A percentile compares a stretch with the other conserved stretches of the same genome.
These are phyloP conservation scores for Pangasius djambal DNA, from an alignment of 2,797 vertebrate species.

Conservation along the genomic window DNA sequence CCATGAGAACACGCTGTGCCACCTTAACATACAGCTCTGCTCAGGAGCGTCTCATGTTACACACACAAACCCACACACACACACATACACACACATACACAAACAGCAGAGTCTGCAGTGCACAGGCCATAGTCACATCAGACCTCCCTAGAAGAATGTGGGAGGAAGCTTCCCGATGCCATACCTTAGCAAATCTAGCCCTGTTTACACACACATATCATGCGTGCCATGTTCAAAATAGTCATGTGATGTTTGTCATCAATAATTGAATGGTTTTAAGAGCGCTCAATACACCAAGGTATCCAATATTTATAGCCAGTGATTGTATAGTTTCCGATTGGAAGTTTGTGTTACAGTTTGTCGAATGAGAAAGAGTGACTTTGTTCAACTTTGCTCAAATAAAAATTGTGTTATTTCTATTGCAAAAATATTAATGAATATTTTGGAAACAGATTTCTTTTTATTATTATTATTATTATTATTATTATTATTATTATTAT, in stretches of 20 bases:
- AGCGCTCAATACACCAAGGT: conserved; percentile 15
- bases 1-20: conserved; percentile 67
- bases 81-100: conserved; percentile 33
- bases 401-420: not conserved
- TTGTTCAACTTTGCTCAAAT: not conserved
- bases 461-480: not conserved
- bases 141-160: conserved; percentile 46
- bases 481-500: too few species aligned
- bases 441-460: not conserved
- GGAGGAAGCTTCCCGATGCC: conserved; percentile 14
- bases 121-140: not conserved
- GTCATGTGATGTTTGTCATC: conserved; percentile 33
- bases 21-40: conserved; percentile 50
- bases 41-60: conserved; percentile 54
- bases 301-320: conserved; percentile 34
- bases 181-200: conserved; percentile 1
- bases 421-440: too few species aligned
- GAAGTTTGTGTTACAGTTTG: conserved; percentile 1
- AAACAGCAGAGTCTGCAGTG: conserved; percentile 11
- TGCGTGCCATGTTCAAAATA: conserved; percentile 17
- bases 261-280: conserved; percentile 36
- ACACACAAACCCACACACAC: conserved; percentile 24
- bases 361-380: not conserved
- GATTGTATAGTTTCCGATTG: not conserved
- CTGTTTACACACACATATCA: conserved; percentile 27